Evolutionary conservation across 1,140 invertebrate genomes (phyloP).

Genomic region (Venturia canescens): DNA sequence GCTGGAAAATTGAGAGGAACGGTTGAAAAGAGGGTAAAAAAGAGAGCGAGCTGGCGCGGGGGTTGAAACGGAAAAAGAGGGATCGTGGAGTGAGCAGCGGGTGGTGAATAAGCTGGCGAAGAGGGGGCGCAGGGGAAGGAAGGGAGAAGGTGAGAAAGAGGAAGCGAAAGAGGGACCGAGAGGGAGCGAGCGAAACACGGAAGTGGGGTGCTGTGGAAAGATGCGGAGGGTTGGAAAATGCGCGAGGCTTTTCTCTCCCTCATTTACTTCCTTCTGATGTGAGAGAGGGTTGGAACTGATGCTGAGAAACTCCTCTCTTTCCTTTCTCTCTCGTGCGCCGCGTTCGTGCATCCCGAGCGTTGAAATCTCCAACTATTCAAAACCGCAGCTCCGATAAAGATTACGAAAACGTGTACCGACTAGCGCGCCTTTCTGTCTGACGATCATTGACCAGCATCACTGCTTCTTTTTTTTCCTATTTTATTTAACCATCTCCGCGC

Average conservation of each 20-base stretch:
- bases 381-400: neutral
- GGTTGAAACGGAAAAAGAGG: conserved; percentile 53
- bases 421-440: neutral
- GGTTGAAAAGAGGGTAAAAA: conserved; percentile 37
- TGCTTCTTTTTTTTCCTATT: too few relatives aligned
- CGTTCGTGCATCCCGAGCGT: conserved; percentile 66
- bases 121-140: too few relatives aligned
- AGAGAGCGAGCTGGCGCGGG: conserved; percentile 39
- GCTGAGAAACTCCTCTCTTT: conserved; percentile 16
- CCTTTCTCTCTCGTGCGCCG: neutral
- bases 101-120: too few relatives aligned
- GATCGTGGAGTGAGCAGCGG: conserved; percentile 48
- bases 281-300: conserved; percentile 15
- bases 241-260: conserved; percentile 44
- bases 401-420: neutral
- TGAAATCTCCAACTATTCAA: conserved; percentile 71
- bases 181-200: conserved; percentile 54
- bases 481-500: too few relatives aligned
- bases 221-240: conserved; percentile 32
- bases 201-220: conserved; percentile 28
- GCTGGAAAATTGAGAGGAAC: conserved; percentile 39
- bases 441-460: conserved; percentile 2
- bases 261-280: conserved; percentile 21
- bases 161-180: conserved; percentile 61
- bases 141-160: conserved; percentile 62